These are phyloP conservation scores for Bombyx mori DNA, from an alignment of 1,140 invertebrate species.

Conservation along the genomic window DNA sequence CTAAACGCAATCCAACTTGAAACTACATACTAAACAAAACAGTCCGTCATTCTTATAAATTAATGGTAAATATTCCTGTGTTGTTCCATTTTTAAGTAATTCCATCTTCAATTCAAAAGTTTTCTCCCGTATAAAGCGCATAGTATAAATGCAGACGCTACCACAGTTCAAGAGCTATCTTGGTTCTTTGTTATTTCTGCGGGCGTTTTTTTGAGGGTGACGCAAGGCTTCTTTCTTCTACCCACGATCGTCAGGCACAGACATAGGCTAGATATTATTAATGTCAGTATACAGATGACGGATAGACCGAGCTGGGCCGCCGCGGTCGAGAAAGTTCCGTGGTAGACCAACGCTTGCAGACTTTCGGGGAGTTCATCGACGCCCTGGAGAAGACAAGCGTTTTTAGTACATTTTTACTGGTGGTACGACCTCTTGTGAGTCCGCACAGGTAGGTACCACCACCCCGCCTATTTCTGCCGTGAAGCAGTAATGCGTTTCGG, in stretches of 20 bases:
- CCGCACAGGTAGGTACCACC: no score
- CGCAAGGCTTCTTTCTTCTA: conserved; percentile 36
- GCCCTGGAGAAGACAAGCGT: conserved; percentile 32
- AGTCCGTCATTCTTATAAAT: no score
- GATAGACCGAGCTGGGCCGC: conserved; percentile 49
- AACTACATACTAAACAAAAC: no score
- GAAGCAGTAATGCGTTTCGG: no score
- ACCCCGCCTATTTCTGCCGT: no score
- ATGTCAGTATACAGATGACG: conserved; percentile 36
- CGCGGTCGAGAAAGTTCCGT: conserved; percentile 64
- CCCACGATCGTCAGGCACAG: conserved; percentile 21
- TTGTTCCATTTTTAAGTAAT: no score
- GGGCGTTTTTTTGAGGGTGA: conserved; percentile 28
- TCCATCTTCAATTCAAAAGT: no score
- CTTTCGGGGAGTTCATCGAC: conserved; percentile 58
- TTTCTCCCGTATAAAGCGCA: no score
- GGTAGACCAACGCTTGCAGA: conserved; percentile 54
- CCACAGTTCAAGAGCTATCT: no score
- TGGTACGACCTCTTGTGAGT: neutral
- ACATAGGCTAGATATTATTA: conserved; percentile 40
- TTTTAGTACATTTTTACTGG: neutral
- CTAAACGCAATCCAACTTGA: no score
- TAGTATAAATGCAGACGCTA: no score
- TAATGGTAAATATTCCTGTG: no score
- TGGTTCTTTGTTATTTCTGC: conserved; percentile 4